Evolutionary conservation across 2,888 invertebrate genomes (phyloP), one percentile per base, ranked within the genome.

Genomic region (Gari tellinella): DNA sequence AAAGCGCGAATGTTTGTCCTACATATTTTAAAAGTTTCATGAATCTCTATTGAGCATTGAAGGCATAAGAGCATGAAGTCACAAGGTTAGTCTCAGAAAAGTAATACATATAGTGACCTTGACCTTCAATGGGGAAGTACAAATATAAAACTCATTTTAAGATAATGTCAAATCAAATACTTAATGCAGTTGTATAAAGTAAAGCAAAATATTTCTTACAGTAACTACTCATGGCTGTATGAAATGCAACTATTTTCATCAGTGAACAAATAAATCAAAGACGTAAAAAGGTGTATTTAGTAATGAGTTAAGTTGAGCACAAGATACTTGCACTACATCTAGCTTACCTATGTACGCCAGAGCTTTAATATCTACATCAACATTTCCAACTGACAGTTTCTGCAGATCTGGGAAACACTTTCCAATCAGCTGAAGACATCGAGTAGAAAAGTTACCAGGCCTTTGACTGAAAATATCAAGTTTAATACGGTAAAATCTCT

Each of bases 351-450:
- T 66, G 25, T 85, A 82, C 0, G 82, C 55, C 0, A 91, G 81
- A 5, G 90, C 88, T 43, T 82, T 82, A 3, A 77, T 70, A 53
- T 88, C 86, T 14, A 91, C 76, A 7, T 83, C 81, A 26, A 74
- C 60, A 1, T 90, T 90, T 5, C 91, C 90, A 37, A 91, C 64
- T 25, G 86, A 86, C 40, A 91, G 69, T 37, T 76, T 80, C 57
- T 81, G 73, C 21, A 90, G 69, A 40, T 86, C 85, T 21, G 81
- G 86, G 73, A 89, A 90, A 55, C 87, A 89, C 81, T 88, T 82
- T 2, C 83, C 87, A 25, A 90, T 87, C 73, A 87, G 73, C 72
- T 85, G 84, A 19, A 86, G 78, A 69, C 89, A 88, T 46, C 84
- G 81, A 61, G 89, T 88, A 63, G 74, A 88, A 74, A 90, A 87